phyloP scores from a whole-genome alignment of 1,140 invertebrate species.

The Rhagoletis zephyria region DNA sequence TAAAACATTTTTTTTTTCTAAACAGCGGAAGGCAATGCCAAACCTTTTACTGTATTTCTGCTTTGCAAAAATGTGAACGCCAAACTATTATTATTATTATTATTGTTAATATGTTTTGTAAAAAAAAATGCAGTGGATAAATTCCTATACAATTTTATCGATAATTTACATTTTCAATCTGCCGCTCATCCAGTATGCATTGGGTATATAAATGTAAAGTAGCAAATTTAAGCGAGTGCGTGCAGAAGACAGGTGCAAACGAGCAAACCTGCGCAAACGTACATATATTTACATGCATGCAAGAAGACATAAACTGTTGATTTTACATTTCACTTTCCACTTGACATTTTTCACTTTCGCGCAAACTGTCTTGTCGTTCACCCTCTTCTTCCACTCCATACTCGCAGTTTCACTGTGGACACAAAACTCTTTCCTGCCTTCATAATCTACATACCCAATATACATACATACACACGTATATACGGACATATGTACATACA shows the following conservation, averaged over 20 bases:
- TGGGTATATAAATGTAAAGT: neutral
- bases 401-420: neutral
- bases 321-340: constrained; percentile 48
- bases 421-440: neutral
- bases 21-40: no score
- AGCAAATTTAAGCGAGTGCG: neutral
- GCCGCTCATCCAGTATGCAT: neutral
- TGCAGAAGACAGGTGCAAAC: constrained; percentile 12
- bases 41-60: no score
- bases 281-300: neutral
- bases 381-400: neutral
- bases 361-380: neutral
- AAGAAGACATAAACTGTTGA: constrained; percentile 31
- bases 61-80: no score
- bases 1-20: no score
- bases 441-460: neutral
- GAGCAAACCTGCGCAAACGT: neutral
- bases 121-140: no score
- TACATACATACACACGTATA: neutral
- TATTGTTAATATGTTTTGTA: no score
- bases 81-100: no score
- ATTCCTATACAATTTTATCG: no score
- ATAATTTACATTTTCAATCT: neutral
- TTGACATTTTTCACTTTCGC: constrained; percentile 48
- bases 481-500: constrained; percentile 1